Evolutionary conservation across 2,888 invertebrate species (phyloP).

Genomic region (Tinea pellionella): DNA sequence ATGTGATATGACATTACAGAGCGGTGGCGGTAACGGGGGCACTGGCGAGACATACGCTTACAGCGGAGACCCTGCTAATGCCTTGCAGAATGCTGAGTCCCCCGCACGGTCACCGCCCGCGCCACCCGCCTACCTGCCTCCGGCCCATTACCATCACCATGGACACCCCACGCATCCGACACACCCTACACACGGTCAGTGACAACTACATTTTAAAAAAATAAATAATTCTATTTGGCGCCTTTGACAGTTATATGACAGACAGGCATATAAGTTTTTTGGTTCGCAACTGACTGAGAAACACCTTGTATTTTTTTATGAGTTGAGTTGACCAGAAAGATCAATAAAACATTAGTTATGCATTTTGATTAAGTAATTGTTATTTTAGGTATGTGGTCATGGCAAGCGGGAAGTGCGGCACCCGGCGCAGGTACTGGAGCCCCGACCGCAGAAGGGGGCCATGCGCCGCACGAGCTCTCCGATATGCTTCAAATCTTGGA

Average conservation of each 20-base stretch:
- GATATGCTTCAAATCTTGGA: constrained; percentile 95
- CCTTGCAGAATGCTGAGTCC: constrained; percentile 25
- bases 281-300: too few species aligned
- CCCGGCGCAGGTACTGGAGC: constrained; percentile 34
- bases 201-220: constrained; percentile 7
- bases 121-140: constrained; percentile 50
- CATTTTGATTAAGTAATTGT: too few species aligned
- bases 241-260: too few species aligned
- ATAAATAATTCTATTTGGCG: too few species aligned
- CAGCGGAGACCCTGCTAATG: constrained; percentile 41
- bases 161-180: constrained; percentile 27
- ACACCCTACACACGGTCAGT: constrained; percentile 19
- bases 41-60: constrained; percentile 49
- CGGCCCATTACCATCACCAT: constrained; percentile 50
- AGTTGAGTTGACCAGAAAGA: too few species aligned
- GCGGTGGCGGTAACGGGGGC: constrained; percentile 33
- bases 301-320: too few species aligned
- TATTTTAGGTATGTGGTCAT: constrained; percentile 79
- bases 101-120: constrained; percentile 78
- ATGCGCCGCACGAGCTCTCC: constrained; percentile 80
- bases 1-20: constrained; percentile 17
- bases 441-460: constrained; percentile 36
- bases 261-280: too few species aligned
- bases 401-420: constrained; percentile 71
- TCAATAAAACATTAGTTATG: too few species aligned